phyloP scores from a whole-genome alignment of 2,113 vertebrate species.

The human (Homo sapiens) region DNA sequence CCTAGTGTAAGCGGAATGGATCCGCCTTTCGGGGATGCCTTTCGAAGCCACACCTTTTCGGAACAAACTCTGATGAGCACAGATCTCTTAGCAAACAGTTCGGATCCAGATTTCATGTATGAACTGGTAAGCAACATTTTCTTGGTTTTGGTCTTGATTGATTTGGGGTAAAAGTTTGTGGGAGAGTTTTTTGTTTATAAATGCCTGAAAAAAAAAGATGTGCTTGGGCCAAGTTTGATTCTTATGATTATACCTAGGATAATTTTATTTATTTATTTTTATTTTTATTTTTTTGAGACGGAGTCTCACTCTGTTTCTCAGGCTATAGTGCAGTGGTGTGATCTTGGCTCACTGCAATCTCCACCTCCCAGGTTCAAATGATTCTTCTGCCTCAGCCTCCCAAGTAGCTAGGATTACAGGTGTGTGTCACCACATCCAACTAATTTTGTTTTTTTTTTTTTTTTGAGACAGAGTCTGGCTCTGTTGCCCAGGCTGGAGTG shows the following conservation, averaged over 20 bases:
- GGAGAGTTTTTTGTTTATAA: neutral
- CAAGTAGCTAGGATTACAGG: no score
- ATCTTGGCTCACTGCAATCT: neutral
- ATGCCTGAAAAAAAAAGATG: slow-evolving; percentile 7
- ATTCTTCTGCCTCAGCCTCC: neutral
- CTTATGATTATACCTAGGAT: neutral
- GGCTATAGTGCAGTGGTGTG: neutral
- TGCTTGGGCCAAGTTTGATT: slow-evolving; percentile 9
- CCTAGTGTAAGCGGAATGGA: slow-evolving; percentile 99
- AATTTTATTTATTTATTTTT: neutral
- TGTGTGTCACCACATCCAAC: no score
- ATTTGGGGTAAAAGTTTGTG: slow-evolving; percentile 35
- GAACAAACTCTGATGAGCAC: slow-evolving; percentile 99
- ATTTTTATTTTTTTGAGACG: neutral
- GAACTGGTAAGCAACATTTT: slow-evolving; percentile 92
- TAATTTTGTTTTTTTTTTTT: neutral
- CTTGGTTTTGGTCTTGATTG: slow-evolving; percentile 45
- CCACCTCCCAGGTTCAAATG: neutral
- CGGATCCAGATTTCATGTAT: slow-evolving; percentile 99
- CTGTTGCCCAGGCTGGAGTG: no score
- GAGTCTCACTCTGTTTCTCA: neutral
- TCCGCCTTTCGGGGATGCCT: slow-evolving; percentile 98
- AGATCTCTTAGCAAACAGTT: slow-evolving; percentile 95
- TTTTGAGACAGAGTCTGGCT: neutral
- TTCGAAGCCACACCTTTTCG: slow-evolving; percentile 97